Conservation (phyloP, 2,797 vertebrate species). For the Garrulus glandarius region DNA sequence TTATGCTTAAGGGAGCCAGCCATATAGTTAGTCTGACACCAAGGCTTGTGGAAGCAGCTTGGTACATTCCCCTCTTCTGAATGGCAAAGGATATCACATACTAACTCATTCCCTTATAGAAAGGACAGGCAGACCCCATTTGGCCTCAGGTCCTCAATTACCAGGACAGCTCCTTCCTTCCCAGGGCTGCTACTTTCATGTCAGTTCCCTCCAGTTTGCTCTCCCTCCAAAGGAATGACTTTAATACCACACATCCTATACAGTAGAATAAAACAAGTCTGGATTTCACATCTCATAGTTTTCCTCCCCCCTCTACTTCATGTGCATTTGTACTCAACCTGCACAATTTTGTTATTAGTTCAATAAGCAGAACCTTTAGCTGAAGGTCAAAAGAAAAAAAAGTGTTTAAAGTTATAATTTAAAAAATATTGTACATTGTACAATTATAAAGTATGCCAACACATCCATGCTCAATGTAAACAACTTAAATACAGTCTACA, state of each 20-base stretch:
- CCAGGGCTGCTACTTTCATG: not conserved
- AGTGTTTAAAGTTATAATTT: not conserved
- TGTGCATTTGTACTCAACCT: not conserved
- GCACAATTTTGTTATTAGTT: not conserved
- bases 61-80: not conserved
- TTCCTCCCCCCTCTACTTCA: not conserved
- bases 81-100: not conserved
- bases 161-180: not conserved
- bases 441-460: not conserved
- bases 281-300: not conserved
- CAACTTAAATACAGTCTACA: not conserved
- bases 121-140: not conserved
- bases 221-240: not conserved
- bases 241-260: accelerated
- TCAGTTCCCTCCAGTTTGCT: not conserved
- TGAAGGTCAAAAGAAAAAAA: not conserved
- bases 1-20: not conserved
- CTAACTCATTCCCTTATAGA: not conserved
- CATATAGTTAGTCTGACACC: not conserved
- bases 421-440: not conserved
- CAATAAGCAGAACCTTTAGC: not conserved
- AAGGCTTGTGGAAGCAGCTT: not conserved
- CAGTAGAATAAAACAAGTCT: not conserved
- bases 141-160: not conserved
- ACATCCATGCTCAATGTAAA: not conserved